Evolutionary conservation across 2,113 vertebrate genomes (phyloP).

Genomic region (Lepisosteus osseus): DNA sequence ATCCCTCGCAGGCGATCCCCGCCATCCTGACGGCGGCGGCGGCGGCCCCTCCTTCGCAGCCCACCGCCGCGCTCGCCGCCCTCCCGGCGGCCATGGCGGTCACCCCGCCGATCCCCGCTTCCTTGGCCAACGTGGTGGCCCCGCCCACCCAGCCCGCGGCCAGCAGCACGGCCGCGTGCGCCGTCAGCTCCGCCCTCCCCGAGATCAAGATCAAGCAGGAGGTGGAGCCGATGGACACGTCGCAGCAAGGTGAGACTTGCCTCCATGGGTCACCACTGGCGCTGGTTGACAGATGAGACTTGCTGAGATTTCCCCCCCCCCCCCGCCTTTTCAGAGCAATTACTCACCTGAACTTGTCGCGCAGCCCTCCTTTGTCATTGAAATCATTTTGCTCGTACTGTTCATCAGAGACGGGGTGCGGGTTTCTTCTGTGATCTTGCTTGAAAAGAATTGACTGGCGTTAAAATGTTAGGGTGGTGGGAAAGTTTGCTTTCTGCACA

Average conservation of each 20-base stretch:
- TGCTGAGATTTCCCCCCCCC: not conserved
- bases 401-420: too few species aligned
- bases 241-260: slow-evolving; percentile 42
- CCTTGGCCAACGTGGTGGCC: slow-evolving; percentile 76
- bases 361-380: too few species aligned
- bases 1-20: slow-evolving; percentile 83
- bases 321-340: not conserved
- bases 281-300: too few species aligned
- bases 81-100: slow-evolving; percentile 75
- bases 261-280: too few species aligned
- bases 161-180: slow-evolving; percentile 74
- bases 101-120: slow-evolving; percentile 68
- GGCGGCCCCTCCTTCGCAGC: slow-evolving; percentile 81
- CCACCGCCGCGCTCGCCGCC: slow-evolving; percentile 73
- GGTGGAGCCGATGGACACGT: slow-evolving; percentile 78
- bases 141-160: slow-evolving; percentile 77
- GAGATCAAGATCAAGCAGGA: slow-evolving; percentile 94
- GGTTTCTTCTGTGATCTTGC: too few species aligned
- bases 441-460: too few species aligned
- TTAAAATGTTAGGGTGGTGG: too few species aligned
- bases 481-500: too few species aligned
- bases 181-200: slow-evolving; percentile 71
- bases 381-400: too few species aligned
- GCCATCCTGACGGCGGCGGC: slow-evolving; percentile 75
- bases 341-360: too few species aligned